Conservation (phyloP, 2,888 invertebrate genomes). For the Beris chalybata region DNA sequence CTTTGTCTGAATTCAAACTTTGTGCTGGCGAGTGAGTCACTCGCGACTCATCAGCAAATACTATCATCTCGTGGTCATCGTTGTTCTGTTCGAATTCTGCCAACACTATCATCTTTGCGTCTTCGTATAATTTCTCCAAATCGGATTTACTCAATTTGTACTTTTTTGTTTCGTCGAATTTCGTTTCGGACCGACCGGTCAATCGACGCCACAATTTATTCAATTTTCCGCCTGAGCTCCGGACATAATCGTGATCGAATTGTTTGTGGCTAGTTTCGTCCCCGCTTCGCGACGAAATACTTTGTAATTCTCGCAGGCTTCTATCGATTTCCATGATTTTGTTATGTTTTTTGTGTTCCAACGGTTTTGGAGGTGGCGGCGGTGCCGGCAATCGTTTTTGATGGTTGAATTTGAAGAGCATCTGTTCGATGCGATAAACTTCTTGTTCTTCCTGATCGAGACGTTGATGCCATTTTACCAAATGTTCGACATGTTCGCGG, state of each 20-base stretch:
- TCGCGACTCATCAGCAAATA: conserved; percentile 18
- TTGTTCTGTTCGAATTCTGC: conserved; percentile 45
- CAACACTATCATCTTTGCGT: conserved; percentile 51
- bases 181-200: conserved; percentile 53
- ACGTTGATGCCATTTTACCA: conserved; percentile 60
- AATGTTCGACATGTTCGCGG: conserved; percentile 58
- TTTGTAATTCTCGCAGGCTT: conserved; percentile 47
- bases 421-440: conserved; percentile 58
- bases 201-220: conserved; percentile 58
- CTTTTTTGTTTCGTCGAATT: conserved; percentile 51
- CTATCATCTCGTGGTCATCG: conserved; percentile 17
- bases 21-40: conserved; percentile 4
- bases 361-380: neutral
- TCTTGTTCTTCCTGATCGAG: conserved; percentile 60
- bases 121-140: conserved; percentile 55
- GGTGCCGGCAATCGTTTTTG: conserved; percentile 5
- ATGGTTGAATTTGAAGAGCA: conserved; percentile 44
- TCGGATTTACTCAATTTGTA: conserved; percentile 55
- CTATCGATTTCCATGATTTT: conserved; percentile 49
- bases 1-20: neutral
- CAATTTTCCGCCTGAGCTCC: conserved; percentile 52
- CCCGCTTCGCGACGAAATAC: conserved; percentile 36
- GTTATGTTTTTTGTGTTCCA: conserved; percentile 43
- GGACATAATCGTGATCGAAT: conserved; percentile 42
- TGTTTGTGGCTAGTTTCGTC: neutral